Evolutionary conservation across 1,140 invertebrate genomes (phyloP).

Genomic region (Cydia splendana): DNA sequence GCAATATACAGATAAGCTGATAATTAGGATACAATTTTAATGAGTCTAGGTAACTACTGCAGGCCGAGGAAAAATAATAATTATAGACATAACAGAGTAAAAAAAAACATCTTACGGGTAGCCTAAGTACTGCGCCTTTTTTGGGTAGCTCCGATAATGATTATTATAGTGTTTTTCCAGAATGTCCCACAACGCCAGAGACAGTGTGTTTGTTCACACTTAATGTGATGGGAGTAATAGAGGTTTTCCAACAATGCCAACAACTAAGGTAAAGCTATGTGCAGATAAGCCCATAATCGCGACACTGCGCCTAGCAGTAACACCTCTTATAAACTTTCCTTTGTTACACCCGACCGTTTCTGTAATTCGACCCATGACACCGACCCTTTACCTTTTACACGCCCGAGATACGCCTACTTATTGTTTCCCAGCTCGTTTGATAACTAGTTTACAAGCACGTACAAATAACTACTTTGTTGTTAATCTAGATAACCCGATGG

Average conservation of each 20-base stretch:
- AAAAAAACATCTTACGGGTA: too few species aligned
- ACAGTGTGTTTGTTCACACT: not conserved
- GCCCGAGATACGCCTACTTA: slow-evolving; percentile 23
- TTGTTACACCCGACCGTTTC: slow-evolving; percentile 41
- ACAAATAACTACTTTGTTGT: slow-evolving; percentile 18
- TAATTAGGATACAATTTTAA: too few species aligned
- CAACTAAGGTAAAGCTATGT: slow-evolving; percentile 24
- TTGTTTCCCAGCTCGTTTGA: slow-evolving; percentile 28
- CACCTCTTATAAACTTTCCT: slow-evolving; percentile 40
- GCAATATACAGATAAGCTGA: too few species aligned
- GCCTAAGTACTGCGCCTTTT: not conserved
- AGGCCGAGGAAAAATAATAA: too few species aligned
- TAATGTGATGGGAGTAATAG: slow-evolving; percentile 15
- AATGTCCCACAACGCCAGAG: not conserved
- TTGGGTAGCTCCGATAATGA: not conserved
- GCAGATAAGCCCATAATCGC: slow-evolving; percentile 30
- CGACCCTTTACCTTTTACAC: slow-evolving; percentile 37
- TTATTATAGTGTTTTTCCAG: not conserved
- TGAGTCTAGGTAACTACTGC: too few species aligned
- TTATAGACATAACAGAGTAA: too few species aligned
- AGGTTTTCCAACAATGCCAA: slow-evolving; percentile 9
- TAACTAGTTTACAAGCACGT: slow-evolving; percentile 12
- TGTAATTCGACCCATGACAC: slow-evolving; percentile 41
- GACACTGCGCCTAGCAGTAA: slow-evolving; percentile 33
- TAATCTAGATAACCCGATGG: slow-evolving; percentile 9